Base-by-base conservation (phyloP, 1,140 invertebrate species). In the Pectinophora gossypiella region DNA sequence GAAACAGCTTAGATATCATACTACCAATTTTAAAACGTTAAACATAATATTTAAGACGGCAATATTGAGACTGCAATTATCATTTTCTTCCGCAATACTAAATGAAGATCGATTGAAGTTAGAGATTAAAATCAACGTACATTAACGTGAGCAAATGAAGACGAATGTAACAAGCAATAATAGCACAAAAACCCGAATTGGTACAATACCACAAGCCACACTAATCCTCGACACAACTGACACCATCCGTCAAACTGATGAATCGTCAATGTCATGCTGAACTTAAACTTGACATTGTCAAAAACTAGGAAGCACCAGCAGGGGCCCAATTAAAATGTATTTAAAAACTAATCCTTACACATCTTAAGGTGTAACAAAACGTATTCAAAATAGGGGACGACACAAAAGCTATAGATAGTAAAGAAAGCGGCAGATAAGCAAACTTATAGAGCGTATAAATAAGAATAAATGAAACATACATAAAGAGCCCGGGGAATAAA, bases 251-350 rank as follows among this genome's bases (percentile, higher is more conserved):
- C 64, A 67, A 52, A 52, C 35, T 46, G 54, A 54, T 52, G 48
- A 35, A 51, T 59, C 46, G 61, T 46, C 21, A 51, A 32, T 48
- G 15, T 54, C 32, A 59, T 45, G 42, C 56, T 54, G 48, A 50
- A 48, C 49, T 45, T 51, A 21, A 54, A 54, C 48, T 56, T 51
- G 51, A 63, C 50, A 50, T 48, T 13, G 46, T 19, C 56, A 38
- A 51, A 49, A 56, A 57, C 50, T 58, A 54, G 38, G 27, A 38
- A 21, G 48, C 55, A 51, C 35, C 50, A 48, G 36, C 35, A 59
- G 62, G 66, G 62, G 56, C 16, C 75, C 72, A 78, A 76, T 82
- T 79, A 79, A 79, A 76, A 59, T 67, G 68, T 70, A 72, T 72
- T 82, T 76, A 77, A 61, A 72, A 72, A 55, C 46, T 76, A 77